phyloP scores from a whole-genome alignment of 2,113 vertebrate genomes.

The Mesitornis unicolor region DNA sequence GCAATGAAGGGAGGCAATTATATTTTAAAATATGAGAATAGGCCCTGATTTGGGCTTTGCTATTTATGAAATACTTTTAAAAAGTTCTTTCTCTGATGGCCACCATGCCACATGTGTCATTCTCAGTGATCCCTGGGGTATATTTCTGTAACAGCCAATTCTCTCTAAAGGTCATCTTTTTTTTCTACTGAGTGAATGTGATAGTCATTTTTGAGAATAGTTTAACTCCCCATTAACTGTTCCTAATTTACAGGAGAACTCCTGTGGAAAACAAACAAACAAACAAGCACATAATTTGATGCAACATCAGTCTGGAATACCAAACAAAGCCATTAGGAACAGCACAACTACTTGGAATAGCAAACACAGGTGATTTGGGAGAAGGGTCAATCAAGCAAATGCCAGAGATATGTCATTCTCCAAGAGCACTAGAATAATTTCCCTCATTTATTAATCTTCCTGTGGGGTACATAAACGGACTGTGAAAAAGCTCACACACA shows the following conservation, averaged over 20 bases:
- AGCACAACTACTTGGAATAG: slow-evolving; percentile 27
- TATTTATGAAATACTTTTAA: slow-evolving; percentile 59
- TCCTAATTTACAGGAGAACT: slow-evolving; percentile 64
- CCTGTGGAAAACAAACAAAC: slow-evolving; percentile 30
- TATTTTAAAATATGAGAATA: slow-evolving; percentile 12
- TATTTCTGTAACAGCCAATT: slow-evolving; percentile 57
- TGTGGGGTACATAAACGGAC: not conserved
- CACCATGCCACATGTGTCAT: not conserved
- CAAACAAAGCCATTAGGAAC: slow-evolving; percentile 56
- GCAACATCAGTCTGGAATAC: slow-evolving; percentile 40
- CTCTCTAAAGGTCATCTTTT: slow-evolving; percentile 38
- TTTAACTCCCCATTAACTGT: slow-evolving; percentile 61
- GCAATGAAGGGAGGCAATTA: slow-evolving; percentile 4
- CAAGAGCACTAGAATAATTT: not conserved
- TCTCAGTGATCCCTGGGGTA: not conserved
- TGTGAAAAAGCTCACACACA: not conserved
- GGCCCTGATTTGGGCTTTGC: not conserved
- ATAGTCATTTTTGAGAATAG: slow-evolving; percentile 51
- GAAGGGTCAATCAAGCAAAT: not conserved
- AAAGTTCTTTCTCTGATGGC: not conserved
- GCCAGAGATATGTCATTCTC: not conserved
- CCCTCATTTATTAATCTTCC: not conserved
- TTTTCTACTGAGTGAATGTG: slow-evolving; percentile 26
- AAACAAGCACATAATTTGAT: slow-evolving; percentile 55
- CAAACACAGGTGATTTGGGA: slow-evolving; percentile 9